Conservation (phyloP, 2,888 invertebrate species). For the Chrysolina americana region DNA sequence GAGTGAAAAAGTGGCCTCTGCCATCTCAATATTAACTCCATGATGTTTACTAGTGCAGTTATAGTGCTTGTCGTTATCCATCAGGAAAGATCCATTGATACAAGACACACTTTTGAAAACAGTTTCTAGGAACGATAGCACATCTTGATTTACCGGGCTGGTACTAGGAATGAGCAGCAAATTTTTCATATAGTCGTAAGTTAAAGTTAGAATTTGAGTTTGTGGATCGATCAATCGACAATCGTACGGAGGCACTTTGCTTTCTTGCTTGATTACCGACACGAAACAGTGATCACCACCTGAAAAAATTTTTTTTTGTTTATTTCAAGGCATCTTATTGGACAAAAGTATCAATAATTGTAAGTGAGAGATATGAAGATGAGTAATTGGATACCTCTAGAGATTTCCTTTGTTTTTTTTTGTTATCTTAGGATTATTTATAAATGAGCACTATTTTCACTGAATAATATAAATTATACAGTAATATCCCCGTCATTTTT, state of each 20-base stretch:
- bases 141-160: constrained; percentile 79
- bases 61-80: constrained; percentile 78
- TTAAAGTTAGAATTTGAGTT: constrained; percentile 75
- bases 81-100: constrained; percentile 90
- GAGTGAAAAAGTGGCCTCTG: constrained; percentile 78
- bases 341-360: too few relatives aligned
- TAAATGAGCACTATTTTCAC: too few relatives aligned
- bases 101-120: constrained; percentile 90
- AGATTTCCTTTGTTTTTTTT: too few relatives aligned
- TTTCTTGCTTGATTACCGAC: constrained; percentile 71
- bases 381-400: too few relatives aligned
- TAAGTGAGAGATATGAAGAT: too few relatives aligned
- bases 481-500: too few relatives aligned
- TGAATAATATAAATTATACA: too few relatives aligned
- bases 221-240: constrained; percentile 73
- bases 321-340: background rate
- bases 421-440: too few relatives aligned
- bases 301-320: constrained; percentile 30
- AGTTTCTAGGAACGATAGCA: constrained; percentile 82
- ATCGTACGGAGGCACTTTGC: constrained; percentile 74
- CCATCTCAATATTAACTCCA: constrained; percentile 82
- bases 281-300: constrained; percentile 92
- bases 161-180: constrained; percentile 76
- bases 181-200: constrained; percentile 50
- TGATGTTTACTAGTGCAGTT: constrained; percentile 86